Conservation (phyloP, 35 echinoderm and acorn worm genomes). For the Holothuria glaberrima region DNA sequence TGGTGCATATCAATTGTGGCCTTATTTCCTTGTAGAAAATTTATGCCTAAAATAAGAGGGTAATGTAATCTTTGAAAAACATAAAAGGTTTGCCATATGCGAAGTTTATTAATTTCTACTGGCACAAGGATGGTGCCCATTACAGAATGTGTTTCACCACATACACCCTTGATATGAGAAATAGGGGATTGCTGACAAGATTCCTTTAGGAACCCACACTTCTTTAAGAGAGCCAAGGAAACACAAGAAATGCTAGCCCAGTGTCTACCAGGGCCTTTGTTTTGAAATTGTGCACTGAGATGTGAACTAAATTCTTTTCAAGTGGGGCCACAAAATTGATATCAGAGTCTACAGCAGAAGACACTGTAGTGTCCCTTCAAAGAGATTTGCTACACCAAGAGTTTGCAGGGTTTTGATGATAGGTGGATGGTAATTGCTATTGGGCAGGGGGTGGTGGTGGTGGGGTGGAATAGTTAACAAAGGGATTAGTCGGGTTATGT, state of each 20-base stretch:
- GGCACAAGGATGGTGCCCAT: neutral
- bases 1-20: too few relatives aligned
- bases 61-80: too few relatives aligned
- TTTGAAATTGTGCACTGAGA: neutral
- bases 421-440: conserved; percentile 8
- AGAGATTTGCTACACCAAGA: too few relatives aligned
- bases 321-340: neutral
- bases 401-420: too few relatives aligned
- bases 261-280: neutral
- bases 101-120: neutral
- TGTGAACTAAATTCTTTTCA: neutral
- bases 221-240: neutral
- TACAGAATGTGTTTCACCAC: conserved; percentile 11
- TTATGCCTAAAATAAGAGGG: too few relatives aligned
- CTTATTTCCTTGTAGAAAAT: too few relatives aligned
- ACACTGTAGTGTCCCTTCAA: too few relatives aligned
- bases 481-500: neutral
- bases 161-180: neutral
- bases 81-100: neutral
- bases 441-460: neutral
- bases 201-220: neutral
- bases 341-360: neutral
- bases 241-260: neutral
- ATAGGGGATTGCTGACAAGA: neutral
- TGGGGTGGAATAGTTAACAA: neutral